Evolutionary conservation across 2,113 vertebrate genomes (phyloP), one percentile per base, ranked within the genome.

Genomic region (Prinia subflava): DNA sequence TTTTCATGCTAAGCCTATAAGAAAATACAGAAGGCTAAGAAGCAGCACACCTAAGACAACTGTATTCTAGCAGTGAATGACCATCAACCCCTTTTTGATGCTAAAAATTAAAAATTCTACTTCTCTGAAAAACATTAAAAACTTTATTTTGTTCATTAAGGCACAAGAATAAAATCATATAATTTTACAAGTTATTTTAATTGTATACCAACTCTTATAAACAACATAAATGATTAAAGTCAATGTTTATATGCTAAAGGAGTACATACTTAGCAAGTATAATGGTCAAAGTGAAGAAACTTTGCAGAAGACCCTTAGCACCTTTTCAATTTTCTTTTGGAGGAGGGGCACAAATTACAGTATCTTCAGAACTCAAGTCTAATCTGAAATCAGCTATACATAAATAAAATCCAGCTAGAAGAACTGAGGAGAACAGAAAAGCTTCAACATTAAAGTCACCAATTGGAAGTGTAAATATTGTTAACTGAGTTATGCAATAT

Each of bases 381-480:
- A 96, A 89, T 94, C 73, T 76, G 89, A 94, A 89, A 96, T 92
- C 88, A 90, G 73, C 89, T 87, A 80, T 89, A 94, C 50, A 37
- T 52, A 96, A 83, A 37, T 68, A 79, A 92, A 94, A 81, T 69
- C 33, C 84, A 89, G 88, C 83, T 92, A 74, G 95, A 97, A 97
- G 90, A 96, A 89, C 95, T 92, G 87, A 49, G 55, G 65, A 94
- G 88, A 94, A 89, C 73, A 93, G 83, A 83, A 91, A 90, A 94
- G 84, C 64, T 93, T 96, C 63, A 94, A 92, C 94, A 97, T 92
- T 97, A 49, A 46, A 83, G 88, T 94, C 68, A 95, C 6, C 89
- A 90, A 91, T 22, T 96, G 90, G 94, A 96, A 87, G 95, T 94
- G 85, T 91, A 96, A 95, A 96, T 97, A 97, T 96, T 98, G 96